phyloP scores from a whole-genome alignment of 2,888 invertebrate genomes.

The Noctua janthe region DNA sequence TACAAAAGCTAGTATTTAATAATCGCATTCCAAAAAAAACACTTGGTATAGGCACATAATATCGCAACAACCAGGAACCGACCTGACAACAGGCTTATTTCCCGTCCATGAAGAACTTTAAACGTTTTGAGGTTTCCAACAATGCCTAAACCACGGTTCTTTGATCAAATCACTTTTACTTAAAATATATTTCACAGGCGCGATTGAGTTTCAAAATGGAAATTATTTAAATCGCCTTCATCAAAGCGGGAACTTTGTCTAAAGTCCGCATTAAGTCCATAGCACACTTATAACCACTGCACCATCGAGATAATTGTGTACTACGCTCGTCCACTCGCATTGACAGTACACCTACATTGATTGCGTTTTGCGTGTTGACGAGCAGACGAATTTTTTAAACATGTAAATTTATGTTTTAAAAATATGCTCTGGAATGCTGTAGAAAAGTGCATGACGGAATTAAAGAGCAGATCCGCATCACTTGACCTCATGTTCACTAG shows the following conservation, averaged over 20 bases:
- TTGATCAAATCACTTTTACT: constrained; percentile 62
- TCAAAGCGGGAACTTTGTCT: constrained; percentile 51
- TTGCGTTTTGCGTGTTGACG: not conserved
- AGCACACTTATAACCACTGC: not conserved
- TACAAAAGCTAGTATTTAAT: not conserved
- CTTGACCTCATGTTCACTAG: not conserved
- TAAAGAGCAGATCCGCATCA: not conserved
- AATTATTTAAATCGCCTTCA: constrained; percentile 60
- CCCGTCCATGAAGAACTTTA: constrained; percentile 22
- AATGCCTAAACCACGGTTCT: constrained; percentile 44
- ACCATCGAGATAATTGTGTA: not conserved
- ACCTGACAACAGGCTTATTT: constrained; percentile 13
- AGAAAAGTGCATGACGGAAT: not conserved
- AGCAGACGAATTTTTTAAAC: not conserved
- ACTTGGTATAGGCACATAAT: not conserved
- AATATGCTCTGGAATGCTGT: rapidly evolving
- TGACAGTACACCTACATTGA: not conserved
- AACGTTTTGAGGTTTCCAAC: constrained; percentile 16
- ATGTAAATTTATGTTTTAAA: not conserved
- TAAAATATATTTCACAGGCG: constrained; percentile 50
- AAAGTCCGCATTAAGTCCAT: constrained; percentile 26
- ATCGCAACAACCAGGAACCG: not conserved
- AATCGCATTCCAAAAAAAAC: not conserved
- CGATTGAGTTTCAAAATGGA: constrained; percentile 49
- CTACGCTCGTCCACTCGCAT: not conserved